Evolutionary conservation across 2,888 invertebrate genomes (phyloP), one percentile per base, ranked within the genome.

Genomic region (Dermolepida albohirtum): DNA sequence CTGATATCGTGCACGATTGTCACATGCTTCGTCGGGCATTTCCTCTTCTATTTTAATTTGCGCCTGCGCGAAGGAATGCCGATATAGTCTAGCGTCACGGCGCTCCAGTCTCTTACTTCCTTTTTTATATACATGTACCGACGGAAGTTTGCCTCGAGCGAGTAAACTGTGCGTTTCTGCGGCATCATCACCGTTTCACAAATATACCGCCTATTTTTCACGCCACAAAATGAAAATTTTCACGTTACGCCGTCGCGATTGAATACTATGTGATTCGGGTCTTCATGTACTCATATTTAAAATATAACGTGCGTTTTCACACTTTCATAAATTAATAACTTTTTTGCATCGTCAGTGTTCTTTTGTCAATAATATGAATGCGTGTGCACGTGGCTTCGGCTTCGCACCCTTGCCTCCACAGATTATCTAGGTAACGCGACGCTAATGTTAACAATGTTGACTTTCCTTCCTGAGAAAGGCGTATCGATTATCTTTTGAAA

Each of bases 41-140:
- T 73, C 72, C 73, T 67, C 62, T 69, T 70, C 68, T 68, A 67
- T 70, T 52, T 68, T 54, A 62, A 62, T 67, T 54, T 63, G 74
- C 75, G 75, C 47, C 74, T 74, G 76, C 76, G 75, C 74, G 66
- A 67, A 62, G 63, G 71, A 71, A 73, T 71, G 69, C 73, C 75
- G 73, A 75, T 75, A 59, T 59, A 71, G 72, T 66, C 70, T 69
- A 72, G 72, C 76, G 74, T 74, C 75, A 73, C 74, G 75, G 71
- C 74, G 76, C 74, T 67, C 72, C 74, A 76, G 74, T 75, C 71
- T 72, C 71, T 70, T 72, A 71, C 73, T 71, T 74, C 74, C 70
- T 66, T 70, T 71, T 71, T 68, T 66, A 72, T 70, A 68, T 67
- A 70, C 70, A 70, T 71, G 70, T 70, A 70, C 69, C 73, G 72